Base-by-base conservation (phyloP, 1,140 invertebrate genomes). In the Drosophila hydei region DNA sequence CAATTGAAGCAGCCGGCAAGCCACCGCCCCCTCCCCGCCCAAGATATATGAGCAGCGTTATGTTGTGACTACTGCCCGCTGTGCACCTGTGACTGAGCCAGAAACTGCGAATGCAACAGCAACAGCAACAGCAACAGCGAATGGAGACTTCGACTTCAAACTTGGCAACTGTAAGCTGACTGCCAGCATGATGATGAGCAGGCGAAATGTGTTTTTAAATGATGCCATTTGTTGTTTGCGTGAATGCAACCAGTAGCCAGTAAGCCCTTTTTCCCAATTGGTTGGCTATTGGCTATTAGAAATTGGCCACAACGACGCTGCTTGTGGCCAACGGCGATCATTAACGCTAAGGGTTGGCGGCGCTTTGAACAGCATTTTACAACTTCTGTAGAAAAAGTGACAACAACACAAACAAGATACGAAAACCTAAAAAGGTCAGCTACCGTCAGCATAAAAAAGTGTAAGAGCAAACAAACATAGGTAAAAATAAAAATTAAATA, bases 11-110 rank as follows among this genome's bases (percentile, higher is more conserved):
- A 68, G 83, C 74, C 79, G 71, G 59, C 79, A 50, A 61, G n/a
- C 16, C 38, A 45, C 43, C 38, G 38, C 63, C 12, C 25, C 3
- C 30, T n/a, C n/a, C 21, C 43, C 23, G 43, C 33, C 47, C 71
- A 81, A 87, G 77, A 81, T 88, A 78, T 87, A 87, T 88, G 81
- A 80, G 81, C 77, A 80, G 78, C 63, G 81, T 74, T 70, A 60
- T 87, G 78, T 87, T 88, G 84, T 88, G 83, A 88, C 83, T 89
- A 79, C 84, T 89, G 79, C 83, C 84, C 72, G 83, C 83, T 88
- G 84, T 88, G 83, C 84, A 88, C 83, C 83, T 88, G 83, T 79
- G 84, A 61, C 45, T 30, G 25, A 50, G 23, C 21, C 55, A 45
- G 14, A 19, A 16, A 36, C 25, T 33, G 40, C 36, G 16, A 25